Base-by-base conservation (phyloP, 2,113 vertebrate species). In the Sorex araneus region DNA sequence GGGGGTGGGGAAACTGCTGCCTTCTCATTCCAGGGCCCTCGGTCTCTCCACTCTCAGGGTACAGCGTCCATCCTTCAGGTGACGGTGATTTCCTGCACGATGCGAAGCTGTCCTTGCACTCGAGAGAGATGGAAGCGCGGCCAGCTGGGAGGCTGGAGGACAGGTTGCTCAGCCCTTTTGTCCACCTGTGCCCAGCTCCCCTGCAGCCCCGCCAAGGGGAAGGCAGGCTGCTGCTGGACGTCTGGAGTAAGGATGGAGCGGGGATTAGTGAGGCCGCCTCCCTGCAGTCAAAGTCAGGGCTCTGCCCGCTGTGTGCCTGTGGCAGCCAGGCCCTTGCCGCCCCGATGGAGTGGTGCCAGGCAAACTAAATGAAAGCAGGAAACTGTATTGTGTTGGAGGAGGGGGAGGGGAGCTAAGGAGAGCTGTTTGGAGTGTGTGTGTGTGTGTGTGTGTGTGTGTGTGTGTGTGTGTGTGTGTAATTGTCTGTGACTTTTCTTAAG, bases 401-500 rank as follows among this genome's bases (percentile, higher is more conserved):
- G 92, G 91, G 80, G 0, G 88, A 74, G 63, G 69, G 75, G 23
- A 88, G 70, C 66, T 80, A 81, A 81, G 81, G 75, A 88, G 78
- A 89, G 90, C 0, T 85, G 96, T 92, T 96, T 94, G 96, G 92
- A 84, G 74, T 96, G 25, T 94, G 89, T 95, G 93, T 87, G 45
- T 19, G 54, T 19, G 15, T 57, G 54, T 57, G 54, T 57, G 54
- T 57, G 19, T 57, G 18, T 57, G 19, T 3, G 15, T 57, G 57
- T 60, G 18, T 60, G 57, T 60, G 18, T 60, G 57, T 60, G 57
- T 23, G 21, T 23, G 16, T 60, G 3, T 60, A 13, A 16, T 5
- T 54, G 21, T 27, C 10, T 40, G 36, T 36, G 94, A 94, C 95
- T 98, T 97, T 97, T 97, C 96, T 97, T 95, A 97, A 97, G 81